phyloP scores from a whole-genome alignment of 2,113 vertebrate species.

The Cyprinus carpio region DNA sequence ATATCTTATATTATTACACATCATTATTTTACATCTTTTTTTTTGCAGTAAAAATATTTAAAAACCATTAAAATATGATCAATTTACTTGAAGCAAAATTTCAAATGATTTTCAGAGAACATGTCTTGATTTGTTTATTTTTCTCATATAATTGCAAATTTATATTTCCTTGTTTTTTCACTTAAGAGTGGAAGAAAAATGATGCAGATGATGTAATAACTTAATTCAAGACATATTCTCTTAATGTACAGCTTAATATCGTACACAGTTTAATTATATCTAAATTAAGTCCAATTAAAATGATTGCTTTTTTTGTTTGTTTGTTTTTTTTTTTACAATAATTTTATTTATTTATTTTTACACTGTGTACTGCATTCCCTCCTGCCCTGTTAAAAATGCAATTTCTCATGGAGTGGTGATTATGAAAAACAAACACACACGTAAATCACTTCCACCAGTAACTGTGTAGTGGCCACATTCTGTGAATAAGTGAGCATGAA shows the following conservation, averaged over 20 bases:
- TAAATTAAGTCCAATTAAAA: not conserved
- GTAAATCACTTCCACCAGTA: constrained; percentile 58
- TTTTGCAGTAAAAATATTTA: too few species aligned
- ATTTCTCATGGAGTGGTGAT: constrained; percentile 54
- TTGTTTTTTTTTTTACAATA: not conserved
- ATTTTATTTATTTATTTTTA: not conserved
- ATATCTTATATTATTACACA: too few species aligned
- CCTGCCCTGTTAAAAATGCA: constrained; percentile 43
- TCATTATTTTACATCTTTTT: too few species aligned
- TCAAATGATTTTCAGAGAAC: too few species aligned
- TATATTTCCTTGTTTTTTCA: not conserved
- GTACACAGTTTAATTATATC: not conserved
- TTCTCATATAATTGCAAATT: too few species aligned
- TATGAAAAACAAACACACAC: constrained; percentile 65
- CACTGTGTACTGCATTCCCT: constrained; percentile 39
- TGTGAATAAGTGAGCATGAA: not conserved
- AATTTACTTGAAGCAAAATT: too few species aligned
- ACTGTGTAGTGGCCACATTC: not conserved
- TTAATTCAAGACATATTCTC: not conserved
- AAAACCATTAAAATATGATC: too few species aligned
- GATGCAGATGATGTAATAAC: not conserved
- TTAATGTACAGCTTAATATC: not conserved
- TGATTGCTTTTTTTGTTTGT: too few species aligned
- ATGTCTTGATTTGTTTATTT: too few species aligned
- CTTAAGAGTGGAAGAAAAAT: not conserved